phyloP scores from a whole-genome alignment of 2,113 vertebrate species.

The Myodes glareolus region DNA sequence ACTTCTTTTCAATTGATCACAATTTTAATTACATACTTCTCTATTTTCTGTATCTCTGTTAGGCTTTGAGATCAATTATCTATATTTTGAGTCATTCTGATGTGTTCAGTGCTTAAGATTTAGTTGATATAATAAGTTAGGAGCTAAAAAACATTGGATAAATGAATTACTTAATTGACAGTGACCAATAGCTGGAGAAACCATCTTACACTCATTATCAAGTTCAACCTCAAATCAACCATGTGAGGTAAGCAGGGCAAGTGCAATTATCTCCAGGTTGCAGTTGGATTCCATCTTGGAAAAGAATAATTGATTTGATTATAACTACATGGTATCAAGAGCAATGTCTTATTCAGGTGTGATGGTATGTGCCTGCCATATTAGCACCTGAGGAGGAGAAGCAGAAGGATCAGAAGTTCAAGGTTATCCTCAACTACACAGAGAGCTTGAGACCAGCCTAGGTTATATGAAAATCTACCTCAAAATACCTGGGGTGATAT shows the following conservation, averaged over 20 bases:
- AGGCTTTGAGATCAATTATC: not conserved
- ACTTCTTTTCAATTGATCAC: not conserved
- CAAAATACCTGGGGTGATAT: not conserved
- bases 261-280: constrained; percentile 58
- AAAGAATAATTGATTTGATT: constrained; percentile 46
- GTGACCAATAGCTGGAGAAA: constrained; percentile 50
- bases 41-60: not conserved
- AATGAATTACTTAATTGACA: constrained; percentile 27
- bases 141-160: constrained; percentile 22
- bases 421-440: not conserved
- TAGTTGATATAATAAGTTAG: not conserved
- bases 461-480: not conserved
- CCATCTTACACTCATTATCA: constrained; percentile 39
- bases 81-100: not conserved
- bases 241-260: constrained; percentile 7
- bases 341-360: not conserved
- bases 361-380: not conserved
- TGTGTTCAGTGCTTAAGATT: not conserved
- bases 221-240: constrained; percentile 45
- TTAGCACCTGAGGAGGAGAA: not conserved
- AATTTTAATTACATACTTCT: not conserved
- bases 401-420: not conserved
- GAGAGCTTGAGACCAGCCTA: not conserved
- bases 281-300: not conserved
- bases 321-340: not conserved